Evolutionary conservation across 1,140 invertebrate genomes (phyloP).

Genomic region (Thaumetopoea pityocampa): DNA sequence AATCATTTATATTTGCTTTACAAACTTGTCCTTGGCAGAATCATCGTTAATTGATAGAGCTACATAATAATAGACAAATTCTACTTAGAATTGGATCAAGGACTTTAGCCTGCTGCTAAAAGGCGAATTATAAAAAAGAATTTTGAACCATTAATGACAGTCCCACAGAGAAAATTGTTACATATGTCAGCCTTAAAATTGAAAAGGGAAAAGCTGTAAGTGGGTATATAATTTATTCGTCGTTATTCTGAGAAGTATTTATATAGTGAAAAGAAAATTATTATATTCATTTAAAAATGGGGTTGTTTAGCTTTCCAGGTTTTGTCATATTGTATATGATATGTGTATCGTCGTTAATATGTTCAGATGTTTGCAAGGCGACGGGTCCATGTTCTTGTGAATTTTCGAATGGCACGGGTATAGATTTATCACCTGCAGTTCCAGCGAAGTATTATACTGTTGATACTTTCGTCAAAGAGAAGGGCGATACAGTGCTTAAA

Average conservation of each 20-base stretch:
- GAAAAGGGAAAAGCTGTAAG: too few species aligned
- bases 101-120: too few species aligned
- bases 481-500: slow-evolving; percentile 31
- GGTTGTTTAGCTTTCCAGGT: slow-evolving; percentile 5
- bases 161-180: too few species aligned
- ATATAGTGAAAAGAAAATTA: neutral
- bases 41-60: too few species aligned
- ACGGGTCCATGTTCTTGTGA: slow-evolving; percentile 58
- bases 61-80: too few species aligned
- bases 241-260: slow-evolving; percentile 8
- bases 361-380: slow-evolving; percentile 51
- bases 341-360: slow-evolving; percentile 20
- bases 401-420: slow-evolving; percentile 68
- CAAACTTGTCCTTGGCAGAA: too few species aligned
- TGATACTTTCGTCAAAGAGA: slow-evolving; percentile 32
- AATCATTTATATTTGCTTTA: too few species aligned
- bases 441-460: slow-evolving; percentile 43
- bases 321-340: slow-evolving; percentile 18
- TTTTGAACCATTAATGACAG: too few species aligned
- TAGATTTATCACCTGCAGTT: slow-evolving; percentile 48
- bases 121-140: too few species aligned
- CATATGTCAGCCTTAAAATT: too few species aligned
- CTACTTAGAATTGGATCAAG: too few species aligned
- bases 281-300: slow-evolving; percentile 11
- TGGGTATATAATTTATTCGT: neutral